phyloP scores from a whole-genome alignment of 2,113 vertebrate species.

The Scopus umbretta region DNA sequence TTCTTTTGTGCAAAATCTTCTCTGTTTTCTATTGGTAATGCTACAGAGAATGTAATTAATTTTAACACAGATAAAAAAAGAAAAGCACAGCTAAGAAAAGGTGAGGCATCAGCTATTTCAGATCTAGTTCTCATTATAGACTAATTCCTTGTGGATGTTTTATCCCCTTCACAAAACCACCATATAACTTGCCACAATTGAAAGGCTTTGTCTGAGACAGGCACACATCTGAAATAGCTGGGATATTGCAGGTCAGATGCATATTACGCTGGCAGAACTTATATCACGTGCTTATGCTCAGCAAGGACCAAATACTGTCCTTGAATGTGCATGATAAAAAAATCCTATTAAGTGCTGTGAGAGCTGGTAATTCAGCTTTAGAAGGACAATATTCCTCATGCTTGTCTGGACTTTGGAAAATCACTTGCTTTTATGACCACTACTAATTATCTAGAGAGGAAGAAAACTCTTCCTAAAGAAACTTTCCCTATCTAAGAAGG shows the following conservation, averaged over 20 bases:
- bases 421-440: background rate
- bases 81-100: background rate
- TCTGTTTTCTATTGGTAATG: background rate
- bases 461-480: background rate
- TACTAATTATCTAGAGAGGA: background rate
- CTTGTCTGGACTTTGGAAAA: background rate
- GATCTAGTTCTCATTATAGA: background rate
- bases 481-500: background rate
- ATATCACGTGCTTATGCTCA: background rate
- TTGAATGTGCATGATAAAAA: background rate
- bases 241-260: background rate
- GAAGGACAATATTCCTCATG: background rate
- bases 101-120: background rate
- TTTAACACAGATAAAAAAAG: background rate
- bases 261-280: background rate
- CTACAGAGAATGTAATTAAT: background rate
- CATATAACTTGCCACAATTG: background rate
- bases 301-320: background rate
- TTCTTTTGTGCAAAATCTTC: background rate
- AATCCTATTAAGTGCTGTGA: background rate
- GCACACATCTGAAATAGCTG: background rate
- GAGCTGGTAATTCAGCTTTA: background rate
- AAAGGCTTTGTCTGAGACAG: background rate
- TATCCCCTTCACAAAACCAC: background rate
- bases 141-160: background rate